Evolutionary conservation across 1,140 invertebrate species (phyloP), one percentile per base, ranked within the genome.

Genomic region (Drosophila sturtevanti): DNA sequence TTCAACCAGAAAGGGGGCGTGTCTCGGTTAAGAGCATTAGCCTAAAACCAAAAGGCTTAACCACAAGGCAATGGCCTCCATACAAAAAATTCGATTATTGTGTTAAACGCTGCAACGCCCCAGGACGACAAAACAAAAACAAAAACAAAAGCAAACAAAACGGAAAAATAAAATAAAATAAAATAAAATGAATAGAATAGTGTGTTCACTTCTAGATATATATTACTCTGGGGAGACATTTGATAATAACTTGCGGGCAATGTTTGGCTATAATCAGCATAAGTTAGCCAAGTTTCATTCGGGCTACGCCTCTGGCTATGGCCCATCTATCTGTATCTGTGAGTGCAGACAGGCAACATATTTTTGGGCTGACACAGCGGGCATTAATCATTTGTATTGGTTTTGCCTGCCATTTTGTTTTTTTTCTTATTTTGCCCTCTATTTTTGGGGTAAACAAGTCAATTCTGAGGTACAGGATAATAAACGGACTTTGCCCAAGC

Each of bases 231-330:
- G 84, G 84, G 84, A 87, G 79, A 84, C 84, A 87, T 89, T 87
- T 89, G 84, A 87, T 87, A 87, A 87, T 87, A 87, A 87, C 79
- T 89, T 89, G 85, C 84, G 84, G 84, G 54, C 67, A 74, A 89
- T 82, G 82, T 61, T 61, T 72, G 69, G 64, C 82, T 89, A 80
- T 87, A 87, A 87, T 87, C 84, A 87, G 82, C 82, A 82, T 82
- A 87, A 89, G 82, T 82, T 87, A 72, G 75, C 63, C 74, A 81
- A 86, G 74, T 79, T 80, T 70, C 37, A 41, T 62, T 61, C 68
- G 18, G 34, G 35, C 65, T 41, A 38, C 77, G 73, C 81, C 81
- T 21, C 38, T 37, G 31, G 56, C 64, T 31, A 9, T 16, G 38
- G 41, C 56, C 67, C 66, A 73, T 66, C 55, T 51, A 54, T 27